Percentiles rank a stretch among this genome's conserved stretches.
Evolutionary conservation across 2,888 invertebrate species (phyloP).

Genomic region (Lapara coniferarum): DNA sequence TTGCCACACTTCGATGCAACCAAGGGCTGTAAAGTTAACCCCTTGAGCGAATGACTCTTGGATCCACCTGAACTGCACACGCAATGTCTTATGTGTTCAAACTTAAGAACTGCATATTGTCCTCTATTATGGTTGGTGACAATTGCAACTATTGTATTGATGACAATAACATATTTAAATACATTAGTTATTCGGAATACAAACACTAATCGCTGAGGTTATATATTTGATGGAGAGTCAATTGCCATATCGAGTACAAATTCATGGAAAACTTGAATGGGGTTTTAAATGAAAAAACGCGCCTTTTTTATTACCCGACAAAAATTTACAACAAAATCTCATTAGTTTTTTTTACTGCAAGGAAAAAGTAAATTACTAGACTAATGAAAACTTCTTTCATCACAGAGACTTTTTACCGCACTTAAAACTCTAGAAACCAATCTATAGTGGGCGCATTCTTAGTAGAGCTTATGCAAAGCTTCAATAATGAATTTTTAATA

Average conservation of each 20-base stretch:
- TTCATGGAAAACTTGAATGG: too few species aligned
- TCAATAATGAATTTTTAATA: too few species aligned
- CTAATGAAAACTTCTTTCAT: background rate
- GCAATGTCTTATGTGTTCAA: background rate
- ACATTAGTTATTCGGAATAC: too few species aligned
- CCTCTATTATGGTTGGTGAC: background rate
- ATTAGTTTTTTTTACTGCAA: too few species aligned
- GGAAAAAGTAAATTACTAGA: too few species aligned
- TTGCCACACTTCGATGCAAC: slow-evolving; percentile 56
- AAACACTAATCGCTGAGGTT: too few species aligned
- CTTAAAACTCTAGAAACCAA: background rate
- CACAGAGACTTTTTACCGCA: slow-evolving; percentile 11
- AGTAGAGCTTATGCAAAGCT: background rate
- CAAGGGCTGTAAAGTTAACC: slow-evolving; percentile 25
- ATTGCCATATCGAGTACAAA: too few species aligned
- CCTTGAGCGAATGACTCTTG: slow-evolving; percentile 21
- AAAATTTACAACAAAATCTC: too few species aligned
- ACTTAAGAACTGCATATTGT: background rate
- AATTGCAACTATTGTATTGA: background rate
- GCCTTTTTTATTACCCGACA: too few species aligned
- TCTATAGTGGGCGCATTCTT: background rate
- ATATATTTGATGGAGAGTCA: too few species aligned
- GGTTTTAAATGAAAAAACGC: too few species aligned
- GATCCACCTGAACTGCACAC: slow-evolving; percentile 10
- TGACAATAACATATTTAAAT: too few species aligned